phyloP scores from a whole-genome alignment of 2,113 vertebrate species.

The Naja naja region DNA sequence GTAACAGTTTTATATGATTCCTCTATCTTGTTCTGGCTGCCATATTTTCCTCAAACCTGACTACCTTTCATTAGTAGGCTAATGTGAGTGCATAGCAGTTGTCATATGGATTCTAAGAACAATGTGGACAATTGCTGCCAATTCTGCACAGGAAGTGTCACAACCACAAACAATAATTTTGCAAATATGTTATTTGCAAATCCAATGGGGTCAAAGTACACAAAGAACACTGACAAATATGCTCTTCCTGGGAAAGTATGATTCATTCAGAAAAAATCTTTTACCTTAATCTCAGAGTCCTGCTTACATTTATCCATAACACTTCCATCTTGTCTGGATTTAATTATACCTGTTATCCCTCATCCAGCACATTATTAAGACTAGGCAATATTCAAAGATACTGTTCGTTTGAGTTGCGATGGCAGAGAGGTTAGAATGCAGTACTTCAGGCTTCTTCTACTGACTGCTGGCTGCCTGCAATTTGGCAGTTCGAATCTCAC shows the following conservation, averaged over 20 bases:
- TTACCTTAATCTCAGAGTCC: not conserved
- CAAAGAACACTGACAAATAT: not conserved
- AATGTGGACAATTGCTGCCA: not conserved
- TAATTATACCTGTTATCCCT: not conserved
- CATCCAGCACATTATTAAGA: not conserved
- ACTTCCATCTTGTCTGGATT: not conserved
- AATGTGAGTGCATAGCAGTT: not conserved
- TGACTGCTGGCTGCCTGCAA: too few relatives aligned
- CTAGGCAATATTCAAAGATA: not conserved
- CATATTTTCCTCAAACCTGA: not conserved
- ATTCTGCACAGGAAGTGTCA: not conserved
- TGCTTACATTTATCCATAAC: not conserved
- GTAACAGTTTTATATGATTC: not conserved
- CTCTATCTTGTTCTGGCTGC: not conserved
- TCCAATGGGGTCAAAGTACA: not conserved
- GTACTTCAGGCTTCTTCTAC: too few relatives aligned
- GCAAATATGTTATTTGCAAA: not conserved
- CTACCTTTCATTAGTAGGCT: not conserved
- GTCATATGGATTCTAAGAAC: not conserved
- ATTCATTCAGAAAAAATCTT: not conserved
- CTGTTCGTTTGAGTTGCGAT: not conserved
- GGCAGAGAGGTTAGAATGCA: too few relatives aligned
- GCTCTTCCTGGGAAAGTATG: not conserved
- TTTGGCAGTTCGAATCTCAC: too few relatives aligned
- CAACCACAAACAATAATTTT: not conserved